Evolutionary conservation across 2,888 invertebrate genomes (phyloP).

Genomic region (Ennomos fuscantarius): DNA sequence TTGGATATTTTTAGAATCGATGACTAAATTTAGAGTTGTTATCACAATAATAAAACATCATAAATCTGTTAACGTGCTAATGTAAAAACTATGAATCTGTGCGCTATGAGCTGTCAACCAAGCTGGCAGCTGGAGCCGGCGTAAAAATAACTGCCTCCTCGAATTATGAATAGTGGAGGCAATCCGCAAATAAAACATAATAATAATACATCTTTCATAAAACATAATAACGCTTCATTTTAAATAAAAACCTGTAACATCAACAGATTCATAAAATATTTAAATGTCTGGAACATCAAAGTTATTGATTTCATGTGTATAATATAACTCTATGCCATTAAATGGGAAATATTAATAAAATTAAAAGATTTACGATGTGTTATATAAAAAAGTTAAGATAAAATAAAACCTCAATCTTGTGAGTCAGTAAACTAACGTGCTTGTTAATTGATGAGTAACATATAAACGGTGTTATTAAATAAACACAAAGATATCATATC

Average conservation of each 20-base stretch:
- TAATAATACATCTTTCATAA: conserved; percentile 6
- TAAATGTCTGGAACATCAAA: background rate
- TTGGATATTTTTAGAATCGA: conserved; percentile 9
- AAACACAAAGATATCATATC: too few relatives aligned
- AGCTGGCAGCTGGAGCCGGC: conserved; percentile 22
- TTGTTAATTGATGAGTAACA: too few relatives aligned
- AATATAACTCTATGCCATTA: too few relatives aligned
- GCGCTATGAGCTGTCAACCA: conserved; percentile 29
- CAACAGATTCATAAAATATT: conserved; percentile 3
- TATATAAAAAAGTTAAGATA: background rate
- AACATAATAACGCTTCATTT: background rate
- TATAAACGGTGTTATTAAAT: too few relatives aligned
- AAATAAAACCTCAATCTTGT: too few relatives aligned
- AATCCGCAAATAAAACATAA: conserved; percentile 22
- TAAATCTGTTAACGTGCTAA: conserved; percentile 21
- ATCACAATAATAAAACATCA: conserved; percentile 23
- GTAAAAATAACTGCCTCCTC: conserved; percentile 37
- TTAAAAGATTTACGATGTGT: background rate
- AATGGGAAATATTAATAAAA: background rate
- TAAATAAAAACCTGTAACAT: conserved; percentile 6
- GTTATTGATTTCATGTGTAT: background rate
- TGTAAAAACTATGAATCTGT: conserved; percentile 18
- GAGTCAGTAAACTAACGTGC: too few relatives aligned
- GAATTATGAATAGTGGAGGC: conserved; percentile 32
- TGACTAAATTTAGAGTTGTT: conserved; percentile 8